These are phyloP conservation scores for Dermolepida albohirtum DNA, from an alignment of 2,888 invertebrate species.

Conservation along the genomic window DNA sequence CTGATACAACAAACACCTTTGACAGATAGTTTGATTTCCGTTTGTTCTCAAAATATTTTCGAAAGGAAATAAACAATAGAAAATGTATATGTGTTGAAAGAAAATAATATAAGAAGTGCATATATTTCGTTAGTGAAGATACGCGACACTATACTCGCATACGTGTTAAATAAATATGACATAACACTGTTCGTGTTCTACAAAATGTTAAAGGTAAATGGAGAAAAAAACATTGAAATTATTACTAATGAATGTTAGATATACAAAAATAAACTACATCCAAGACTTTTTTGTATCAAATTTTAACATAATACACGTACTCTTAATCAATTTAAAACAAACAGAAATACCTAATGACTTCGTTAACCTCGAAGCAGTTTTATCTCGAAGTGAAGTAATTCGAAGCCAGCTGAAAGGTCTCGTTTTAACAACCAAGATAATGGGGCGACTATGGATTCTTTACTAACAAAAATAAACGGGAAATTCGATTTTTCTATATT, in stretches of 20 bases:
- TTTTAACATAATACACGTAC: not conserved
- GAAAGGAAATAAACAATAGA: too few species aligned
- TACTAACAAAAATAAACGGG: not conserved
- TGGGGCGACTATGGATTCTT: not conserved
- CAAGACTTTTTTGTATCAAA: too few species aligned
- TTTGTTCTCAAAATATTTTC: slow-evolving; percentile 45
- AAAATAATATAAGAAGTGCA: too few species aligned
- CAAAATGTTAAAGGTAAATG: too few species aligned
- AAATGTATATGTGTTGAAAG: too few species aligned
- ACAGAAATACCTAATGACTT: slow-evolving; percentile 48
- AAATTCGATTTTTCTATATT: slow-evolving; percentile 3
- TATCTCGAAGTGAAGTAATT: slow-evolving; percentile 36
- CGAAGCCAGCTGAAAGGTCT: slow-evolving; percentile 19
- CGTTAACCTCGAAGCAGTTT: slow-evolving; percentile 46
- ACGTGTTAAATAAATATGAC: too few species aligned
- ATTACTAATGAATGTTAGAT: too few species aligned
- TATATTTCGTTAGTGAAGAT: too few species aligned
- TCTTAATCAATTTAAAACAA: slow-evolving; percentile 45
- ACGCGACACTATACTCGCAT: too few species aligned
- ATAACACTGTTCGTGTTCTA: too few species aligned
- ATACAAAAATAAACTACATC: too few species aligned
- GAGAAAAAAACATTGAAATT: not conserved
- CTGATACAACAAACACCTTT: slow-evolving; percentile 41
- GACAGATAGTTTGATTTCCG: slow-evolving; percentile 41
- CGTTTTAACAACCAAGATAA: slow-evolving; percentile 7